Conservation (phyloP, 1,140 invertebrate species). For the Meloidogyne floridensis region DNA sequence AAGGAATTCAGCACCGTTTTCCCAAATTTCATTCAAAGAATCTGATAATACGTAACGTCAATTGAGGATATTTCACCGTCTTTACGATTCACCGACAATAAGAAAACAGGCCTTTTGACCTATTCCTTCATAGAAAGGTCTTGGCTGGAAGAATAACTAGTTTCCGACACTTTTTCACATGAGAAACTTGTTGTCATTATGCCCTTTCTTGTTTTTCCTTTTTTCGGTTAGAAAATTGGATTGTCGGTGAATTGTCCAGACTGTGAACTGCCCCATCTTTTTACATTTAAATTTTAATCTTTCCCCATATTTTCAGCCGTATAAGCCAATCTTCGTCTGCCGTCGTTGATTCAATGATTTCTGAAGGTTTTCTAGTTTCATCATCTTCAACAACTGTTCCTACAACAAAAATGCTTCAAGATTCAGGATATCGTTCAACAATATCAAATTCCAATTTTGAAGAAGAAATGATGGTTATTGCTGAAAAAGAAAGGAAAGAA, state of each 20-base stretch:
- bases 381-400: background rate
- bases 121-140: too few relatives aligned
- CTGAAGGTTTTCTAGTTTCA: background rate
- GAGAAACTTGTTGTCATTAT: background rate
- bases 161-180: background rate
- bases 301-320: background rate
- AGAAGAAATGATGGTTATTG: slow-evolving; percentile 13
- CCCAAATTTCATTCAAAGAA: background rate
- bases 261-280: background rate
- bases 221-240: background rate
- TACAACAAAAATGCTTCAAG: slow-evolving; percentile 21
- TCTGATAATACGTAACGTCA: too few relatives aligned
- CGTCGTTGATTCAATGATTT: background rate
- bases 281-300: background rate
- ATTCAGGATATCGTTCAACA: slow-evolving; percentile 28
- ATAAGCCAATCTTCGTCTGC: slow-evolving; percentile 4
- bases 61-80: too few relatives aligned
- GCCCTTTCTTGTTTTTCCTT: background rate
- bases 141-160: background rate
- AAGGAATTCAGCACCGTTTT: background rate
- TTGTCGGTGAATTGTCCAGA: background rate
- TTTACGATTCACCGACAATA: too few relatives aligned
- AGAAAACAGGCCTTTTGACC: too few relatives aligned
- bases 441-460: slow-evolving; percentile 23
- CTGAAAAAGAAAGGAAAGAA: slow-evolving; percentile 8